Base-by-base conservation (phyloP, 2,797 vertebrate genomes). In the Catostomus latipinnis region DNA sequence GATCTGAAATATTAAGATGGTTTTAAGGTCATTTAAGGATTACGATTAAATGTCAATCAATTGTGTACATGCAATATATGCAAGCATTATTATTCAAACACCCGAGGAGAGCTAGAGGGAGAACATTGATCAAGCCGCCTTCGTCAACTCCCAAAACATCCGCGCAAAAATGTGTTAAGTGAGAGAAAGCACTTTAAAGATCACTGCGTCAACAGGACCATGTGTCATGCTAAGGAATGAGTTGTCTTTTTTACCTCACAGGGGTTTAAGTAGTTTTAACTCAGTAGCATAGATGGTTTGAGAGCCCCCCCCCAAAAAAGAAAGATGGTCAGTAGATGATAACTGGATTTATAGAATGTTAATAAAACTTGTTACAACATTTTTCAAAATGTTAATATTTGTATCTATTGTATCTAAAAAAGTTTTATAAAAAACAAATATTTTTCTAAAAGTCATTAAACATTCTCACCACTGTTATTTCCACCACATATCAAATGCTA, bases 181-280 rank as follows among this genome's bases (percentile, higher is more conserved):
- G 81, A 77, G 75, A 74, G 78, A 83, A 53, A 72, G 70, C 65
- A 78, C 81, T 78, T 84, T 78, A 79, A 81, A 83, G 75, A 81
- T 80, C 84, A 85, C 46, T 7, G 53, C 12, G 61, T 67, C 57
- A 74, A 16, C n/a, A 63, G 22, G 65, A 56, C 71, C 54, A 60
- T 57, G 34, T 34, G 34, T 4, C 34, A 34, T 65, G 62, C 53
- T 46, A 70, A 22, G 76, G 34, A 34, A 34, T 34, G 58, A 13
- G 57, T 54, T 50, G 45, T 63, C 58, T 66, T 69, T 71, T 66
- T 43, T 63, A 57, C 82, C 46, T 76, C 16, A 12, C 16, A 34
- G 65, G 63, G 74, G 65, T 68, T 58, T 53, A 67, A 58, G 65
- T 54, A 18, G 34, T 76, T 76, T 68, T 49, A 58, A 58, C 12